These are phyloP conservation scores for Sebastes minor DNA, from an alignment of 2,797 vertebrate genomes.

Conservation along the genomic window DNA sequence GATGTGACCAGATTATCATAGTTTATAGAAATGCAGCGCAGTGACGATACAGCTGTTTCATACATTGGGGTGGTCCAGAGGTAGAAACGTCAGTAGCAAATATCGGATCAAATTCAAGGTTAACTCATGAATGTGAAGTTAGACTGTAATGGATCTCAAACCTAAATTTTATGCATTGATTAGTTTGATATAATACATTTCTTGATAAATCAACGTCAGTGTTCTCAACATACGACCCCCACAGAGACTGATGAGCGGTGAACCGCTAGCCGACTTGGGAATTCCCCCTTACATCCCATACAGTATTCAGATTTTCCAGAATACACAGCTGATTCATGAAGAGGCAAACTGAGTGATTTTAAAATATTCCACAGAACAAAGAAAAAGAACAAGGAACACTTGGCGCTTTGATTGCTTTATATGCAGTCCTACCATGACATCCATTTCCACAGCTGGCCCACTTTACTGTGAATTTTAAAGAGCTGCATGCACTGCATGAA, in stretches of 20 bases:
- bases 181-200: background rate
- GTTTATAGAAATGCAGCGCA: background rate
- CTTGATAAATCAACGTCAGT: background rate
- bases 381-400: background rate
- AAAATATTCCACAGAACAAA: constrained; percentile 1
- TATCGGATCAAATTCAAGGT: background rate
- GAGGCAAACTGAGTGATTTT: background rate
- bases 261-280: background rate
- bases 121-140: accelerated
- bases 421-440: constrained; percentile 18
- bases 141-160: background rate
- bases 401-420: constrained; percentile 15
- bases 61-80: accelerated
- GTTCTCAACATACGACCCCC: background rate
- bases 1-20: background rate
- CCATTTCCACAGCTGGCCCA: constrained; percentile 51
- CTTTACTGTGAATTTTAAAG: constrained; percentile 39
- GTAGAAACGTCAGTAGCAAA: background rate
- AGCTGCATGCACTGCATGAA: constrained; percentile 6
- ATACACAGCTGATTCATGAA: background rate
- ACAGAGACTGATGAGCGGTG: background rate
- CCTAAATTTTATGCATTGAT: background rate
- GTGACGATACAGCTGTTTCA: background rate
- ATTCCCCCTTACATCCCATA: background rate
- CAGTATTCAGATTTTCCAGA: background rate